Base-by-base conservation (phyloP, 2,888 invertebrate genomes). In the Morpho achilles region DNA sequence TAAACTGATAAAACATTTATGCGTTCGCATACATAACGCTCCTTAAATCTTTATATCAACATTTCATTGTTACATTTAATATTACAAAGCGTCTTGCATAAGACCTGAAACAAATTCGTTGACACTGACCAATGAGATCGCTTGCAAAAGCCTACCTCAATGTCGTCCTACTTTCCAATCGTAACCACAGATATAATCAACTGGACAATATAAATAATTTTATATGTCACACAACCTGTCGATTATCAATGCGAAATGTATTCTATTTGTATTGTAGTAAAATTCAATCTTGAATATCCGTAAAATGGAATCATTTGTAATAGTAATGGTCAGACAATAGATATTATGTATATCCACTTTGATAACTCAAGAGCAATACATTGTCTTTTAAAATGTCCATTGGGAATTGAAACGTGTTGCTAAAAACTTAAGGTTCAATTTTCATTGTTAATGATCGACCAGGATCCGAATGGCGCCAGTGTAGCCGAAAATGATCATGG, bases 91-190 rank as follows among this genome's bases (percentile, higher is more conserved):
- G 56, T 10, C 50, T 65, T 65, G 64, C 65, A 62, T 65, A 65
- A 64, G 40, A 60, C 71, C 77, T 82, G 82, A 77, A 77, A 81
- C 84, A 80, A 86, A 88, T 87, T 82, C 80, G 82, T 83, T 87
- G 87, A 82, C 88, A 87, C 82, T 84, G 87, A 80, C 84, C 86
- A 84, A 75, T 68, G 74, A 72, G 76, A 80, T 75, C 77, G 74
- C 75, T 87, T 86, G 81, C 86, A 87, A 87, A 79, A 84, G 82
- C 80, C 82, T 79, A 79, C 76, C 74, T 88, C 88, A 89, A 88
- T 87, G 88, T 76, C 83, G 88, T 78, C 86, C 89, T 75, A 89
- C 89, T 90, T 90, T 89, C 86, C 80, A 82, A 80, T 75, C 61
- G 77, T 77, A 71, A 72, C 72, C 80, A 71, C 73, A 76, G 77